These are phyloP conservation scores for Metellina segmentata DNA, from an alignment of 2,888 invertebrate genomes.

Conservation along the genomic window DNA sequence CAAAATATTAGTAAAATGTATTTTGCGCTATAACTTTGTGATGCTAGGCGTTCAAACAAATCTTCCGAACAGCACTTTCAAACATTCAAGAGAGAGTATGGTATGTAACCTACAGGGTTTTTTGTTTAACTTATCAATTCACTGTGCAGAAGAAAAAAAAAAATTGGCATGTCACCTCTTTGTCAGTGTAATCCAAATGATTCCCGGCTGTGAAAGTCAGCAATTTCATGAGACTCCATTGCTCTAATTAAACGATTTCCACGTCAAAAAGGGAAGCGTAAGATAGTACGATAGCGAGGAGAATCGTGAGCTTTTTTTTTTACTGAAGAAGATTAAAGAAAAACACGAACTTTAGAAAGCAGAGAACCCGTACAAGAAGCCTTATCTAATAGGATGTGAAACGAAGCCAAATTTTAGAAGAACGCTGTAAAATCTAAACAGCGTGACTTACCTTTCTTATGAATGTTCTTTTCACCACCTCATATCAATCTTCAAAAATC, in stretches of 20 bases:
- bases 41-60: too few relatives aligned
- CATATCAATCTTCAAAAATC: not conserved
- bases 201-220: not conserved
- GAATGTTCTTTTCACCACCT: not conserved
- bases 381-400: not conserved
- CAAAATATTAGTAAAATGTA: too few relatives aligned
- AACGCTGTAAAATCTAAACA: not conserved
- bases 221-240: not conserved
- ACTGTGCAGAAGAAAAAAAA: too few relatives aligned
- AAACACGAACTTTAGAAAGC: not conserved
- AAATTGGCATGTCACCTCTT: too few relatives aligned
- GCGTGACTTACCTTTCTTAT: not conserved
- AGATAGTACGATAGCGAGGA: not conserved
- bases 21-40: too few relatives aligned
- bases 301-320: not conserved
- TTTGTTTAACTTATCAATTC: too few relatives aligned
- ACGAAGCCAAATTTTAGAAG: not conserved
- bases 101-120: too few relatives aligned
- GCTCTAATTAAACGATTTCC: not conserved
- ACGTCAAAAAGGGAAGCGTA: not conserved
- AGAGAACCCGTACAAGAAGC: not conserved
- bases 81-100: too few relatives aligned
- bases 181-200: too few relatives aligned
- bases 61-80: too few relatives aligned
- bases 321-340: not conserved